Evolutionary conservation across 2,888 invertebrate species (phyloP).

Genomic region (Megalurothrips usitatus): DNA sequence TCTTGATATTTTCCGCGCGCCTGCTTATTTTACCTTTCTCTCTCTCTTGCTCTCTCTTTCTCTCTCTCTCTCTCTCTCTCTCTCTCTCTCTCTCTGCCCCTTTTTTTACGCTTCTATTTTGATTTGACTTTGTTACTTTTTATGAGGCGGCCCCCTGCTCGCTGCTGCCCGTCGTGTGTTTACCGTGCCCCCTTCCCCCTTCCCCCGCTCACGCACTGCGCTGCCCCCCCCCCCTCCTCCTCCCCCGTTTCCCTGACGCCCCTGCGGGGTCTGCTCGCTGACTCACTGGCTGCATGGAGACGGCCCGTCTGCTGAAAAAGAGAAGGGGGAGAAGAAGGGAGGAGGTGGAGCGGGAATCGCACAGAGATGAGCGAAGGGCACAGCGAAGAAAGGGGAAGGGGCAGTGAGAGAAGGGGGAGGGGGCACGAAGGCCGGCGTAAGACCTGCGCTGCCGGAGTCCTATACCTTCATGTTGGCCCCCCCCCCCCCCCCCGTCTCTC

Average conservation of each 20-base stretch:
- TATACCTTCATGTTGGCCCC: slow-evolving; percentile 10
- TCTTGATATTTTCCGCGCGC: slow-evolving; percentile 15
- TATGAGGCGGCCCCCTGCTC: not conserved
- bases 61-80: not conserved
- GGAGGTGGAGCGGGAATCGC: not conserved
- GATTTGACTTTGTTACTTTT: slow-evolving; percentile 27
- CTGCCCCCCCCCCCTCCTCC: not conserved
- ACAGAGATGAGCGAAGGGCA: not conserved
- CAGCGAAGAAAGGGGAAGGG: not conserved
- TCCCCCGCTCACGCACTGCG: not conserved
- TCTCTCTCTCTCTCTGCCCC: not conserved
- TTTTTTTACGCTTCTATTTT: slow-evolving; percentile 16
- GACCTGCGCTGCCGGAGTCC: not conserved
- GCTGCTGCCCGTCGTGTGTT: not conserved
- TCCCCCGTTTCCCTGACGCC: not conserved
- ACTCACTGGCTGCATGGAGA: slow-evolving; percentile 15
- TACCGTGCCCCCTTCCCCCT: not conserved
- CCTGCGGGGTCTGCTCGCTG: not conserved
- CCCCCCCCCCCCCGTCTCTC: not conserved
- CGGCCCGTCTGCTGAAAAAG: slow-evolving; percentile 7
- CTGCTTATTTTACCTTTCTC: not conserved
- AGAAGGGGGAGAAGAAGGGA: not conserved
- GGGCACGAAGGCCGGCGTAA: not conserved
- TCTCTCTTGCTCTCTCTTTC: not conserved
- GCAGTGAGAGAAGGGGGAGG: not conserved